phyloP scores from a whole-genome alignment of 2,113 vertebrate species.

The Microcebus jonahi region DNA sequence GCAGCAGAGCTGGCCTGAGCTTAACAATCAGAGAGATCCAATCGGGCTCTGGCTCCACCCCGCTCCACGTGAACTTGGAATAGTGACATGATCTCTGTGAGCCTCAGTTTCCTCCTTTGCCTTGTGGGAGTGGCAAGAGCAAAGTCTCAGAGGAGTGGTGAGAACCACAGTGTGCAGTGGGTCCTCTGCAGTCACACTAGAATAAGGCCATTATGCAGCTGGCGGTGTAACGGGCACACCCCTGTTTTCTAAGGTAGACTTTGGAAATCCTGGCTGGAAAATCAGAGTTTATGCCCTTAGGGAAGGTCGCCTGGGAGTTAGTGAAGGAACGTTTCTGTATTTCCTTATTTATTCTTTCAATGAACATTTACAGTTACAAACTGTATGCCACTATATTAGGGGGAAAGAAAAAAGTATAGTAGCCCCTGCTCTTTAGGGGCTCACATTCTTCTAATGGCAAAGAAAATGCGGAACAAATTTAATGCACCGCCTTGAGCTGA shows the following conservation, averaged over 20 bases:
- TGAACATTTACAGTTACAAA: neutral
- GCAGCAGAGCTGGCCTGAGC: rapidly evolving
- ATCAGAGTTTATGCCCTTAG: neutral
- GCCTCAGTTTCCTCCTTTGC: neutral
- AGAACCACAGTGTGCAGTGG: neutral
- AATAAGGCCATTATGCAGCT: rapidly evolving
- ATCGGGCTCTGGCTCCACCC: neutral
- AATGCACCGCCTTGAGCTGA: rapidly evolving
- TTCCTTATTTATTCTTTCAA: neutral
- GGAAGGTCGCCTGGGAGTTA: neutral
- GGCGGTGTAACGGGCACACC: rapidly evolving
- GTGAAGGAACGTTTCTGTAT: neutral
- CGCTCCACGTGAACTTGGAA: neutral
- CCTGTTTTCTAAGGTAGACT: neutral
- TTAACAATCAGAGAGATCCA: neutral
- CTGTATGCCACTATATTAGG: neutral
- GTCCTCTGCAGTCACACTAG: neutral
- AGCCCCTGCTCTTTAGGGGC: neutral
- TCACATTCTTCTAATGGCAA: neutral
- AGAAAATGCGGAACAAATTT: neutral
- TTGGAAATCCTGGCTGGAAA: neutral
- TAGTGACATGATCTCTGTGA: neutral
- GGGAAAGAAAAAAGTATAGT: neutral
- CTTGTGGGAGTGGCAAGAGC: neutral
- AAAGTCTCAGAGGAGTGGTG: neutral